Percentiles rank a stretch among this genome's conserved stretches.
Conservation (phyloP, 2,888 invertebrate species). For the Drosophila subquinaria region DNA sequence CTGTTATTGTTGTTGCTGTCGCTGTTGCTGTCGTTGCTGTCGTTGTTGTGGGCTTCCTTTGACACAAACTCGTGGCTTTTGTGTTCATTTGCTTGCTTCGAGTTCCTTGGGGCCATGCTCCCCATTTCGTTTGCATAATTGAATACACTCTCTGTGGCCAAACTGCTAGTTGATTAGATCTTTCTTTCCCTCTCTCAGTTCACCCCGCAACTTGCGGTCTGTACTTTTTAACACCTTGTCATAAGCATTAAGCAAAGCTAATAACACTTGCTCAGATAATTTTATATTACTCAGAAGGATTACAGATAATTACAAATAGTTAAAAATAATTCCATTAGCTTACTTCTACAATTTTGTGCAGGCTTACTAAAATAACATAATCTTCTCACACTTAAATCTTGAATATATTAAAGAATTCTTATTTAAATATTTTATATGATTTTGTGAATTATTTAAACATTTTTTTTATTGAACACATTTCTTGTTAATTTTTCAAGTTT, state of each 20-base stretch:
- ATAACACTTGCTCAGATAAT: background rate
- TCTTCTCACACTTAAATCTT: background rate
- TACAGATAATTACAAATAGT: background rate
- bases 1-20: background rate
- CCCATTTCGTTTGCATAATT: conserved; percentile 53
- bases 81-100: conserved; percentile 26
- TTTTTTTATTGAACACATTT: background rate
- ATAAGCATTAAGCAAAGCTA: conserved; percentile 2
- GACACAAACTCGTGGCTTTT: conserved; percentile 59
- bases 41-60: conserved; percentile 57
- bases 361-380: background rate
- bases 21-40: conserved; percentile 31
- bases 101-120: conserved; percentile 26
- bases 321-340: background rate
- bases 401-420: too few species aligned
- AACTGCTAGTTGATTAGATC: conserved; percentile 46
- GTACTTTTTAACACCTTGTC: conserved; percentile 24
- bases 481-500: too few species aligned
- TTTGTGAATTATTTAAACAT: background rate
- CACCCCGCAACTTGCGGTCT: conserved; percentile 1
- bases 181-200: background rate
- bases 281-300: background rate
- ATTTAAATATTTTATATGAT: too few species aligned
- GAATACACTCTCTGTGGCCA: conserved; percentile 44
- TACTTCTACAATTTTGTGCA: background rate